Conservation (phyloP, 37 sponge, comb jelly and placozoan genomes). For the Eunapius fragilis region DNA sequence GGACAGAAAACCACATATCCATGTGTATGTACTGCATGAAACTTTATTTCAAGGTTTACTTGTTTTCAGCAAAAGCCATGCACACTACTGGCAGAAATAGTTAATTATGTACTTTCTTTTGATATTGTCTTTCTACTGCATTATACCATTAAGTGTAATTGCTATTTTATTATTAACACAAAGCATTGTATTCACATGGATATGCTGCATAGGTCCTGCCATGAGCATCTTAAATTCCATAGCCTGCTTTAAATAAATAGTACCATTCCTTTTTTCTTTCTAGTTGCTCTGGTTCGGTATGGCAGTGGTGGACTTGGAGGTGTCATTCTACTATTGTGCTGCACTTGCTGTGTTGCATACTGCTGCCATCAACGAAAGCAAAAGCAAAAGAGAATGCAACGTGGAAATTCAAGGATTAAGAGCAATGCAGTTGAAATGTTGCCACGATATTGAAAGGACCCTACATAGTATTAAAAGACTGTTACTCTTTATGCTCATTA, state of each 20-base stretch:
- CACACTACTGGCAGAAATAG: not conserved
- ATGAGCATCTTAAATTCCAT: not conserved
- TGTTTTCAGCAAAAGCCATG: not conserved
- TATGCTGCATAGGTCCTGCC: not conserved
- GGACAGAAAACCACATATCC: too few relatives aligned
- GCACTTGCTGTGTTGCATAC: not conserved
- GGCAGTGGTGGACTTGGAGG: not conserved
- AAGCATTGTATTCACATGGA: not conserved
- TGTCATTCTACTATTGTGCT: not conserved
- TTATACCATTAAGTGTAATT: not conserved
- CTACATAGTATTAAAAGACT: not conserved
- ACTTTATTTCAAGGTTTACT: not conserved
- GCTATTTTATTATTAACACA: not conserved
- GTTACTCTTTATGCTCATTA: not conserved
- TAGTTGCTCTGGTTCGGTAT: not conserved
- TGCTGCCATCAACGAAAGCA: not conserved
- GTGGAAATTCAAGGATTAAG: not conserved
- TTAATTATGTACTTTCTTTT: not conserved
- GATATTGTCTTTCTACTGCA: not conserved
- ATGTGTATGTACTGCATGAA: not conserved
- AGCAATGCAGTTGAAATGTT: not conserved
- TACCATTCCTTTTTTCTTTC: not conserved
- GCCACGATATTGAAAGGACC: not conserved
- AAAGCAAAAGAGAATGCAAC: not conserved
- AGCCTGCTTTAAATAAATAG: not conserved